A percentile compares a stretch with the other conserved stretches of the same genome.
These are phyloP conservation scores for Egretta garzetta DNA, from an alignment of 2,113 vertebrate genomes.

Conservation along the genomic window DNA sequence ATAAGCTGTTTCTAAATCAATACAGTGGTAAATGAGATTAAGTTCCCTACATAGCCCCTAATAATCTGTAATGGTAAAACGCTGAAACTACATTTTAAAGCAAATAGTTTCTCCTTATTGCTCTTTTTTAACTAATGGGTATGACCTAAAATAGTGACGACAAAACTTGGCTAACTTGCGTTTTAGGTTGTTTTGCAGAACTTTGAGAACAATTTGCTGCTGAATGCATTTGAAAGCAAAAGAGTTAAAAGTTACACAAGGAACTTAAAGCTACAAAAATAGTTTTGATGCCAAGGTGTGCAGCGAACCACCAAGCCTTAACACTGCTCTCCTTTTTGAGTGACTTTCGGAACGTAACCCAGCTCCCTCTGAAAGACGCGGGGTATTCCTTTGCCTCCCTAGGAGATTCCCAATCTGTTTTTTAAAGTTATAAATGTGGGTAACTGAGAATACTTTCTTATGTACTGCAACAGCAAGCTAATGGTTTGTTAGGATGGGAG, in stretches of 20 bases:
- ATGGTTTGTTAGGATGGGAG: neutral
- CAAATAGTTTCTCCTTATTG: neutral
- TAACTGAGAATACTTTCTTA: neutral
- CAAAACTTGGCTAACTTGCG: neutral
- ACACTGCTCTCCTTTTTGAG: rapidly evolving
- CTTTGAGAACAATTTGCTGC: neutral
- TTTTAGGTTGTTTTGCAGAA: neutral
- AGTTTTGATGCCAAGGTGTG: neutral
- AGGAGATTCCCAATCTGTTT: neutral
- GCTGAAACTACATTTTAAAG: neutral
- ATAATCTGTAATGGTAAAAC: neutral
- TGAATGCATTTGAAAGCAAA: neutral
- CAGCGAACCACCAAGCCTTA: neutral
- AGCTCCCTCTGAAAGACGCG: rapidly evolving
- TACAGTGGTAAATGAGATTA: neutral
- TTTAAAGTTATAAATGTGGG: neutral
- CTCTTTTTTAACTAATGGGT: neutral
- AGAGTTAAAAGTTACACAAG: neutral
- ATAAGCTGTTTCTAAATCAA: neutral
- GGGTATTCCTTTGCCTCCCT: neutral
- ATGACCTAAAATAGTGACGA: neutral
- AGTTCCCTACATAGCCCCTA: neutral
- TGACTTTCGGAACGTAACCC: neutral
- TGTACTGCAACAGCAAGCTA: neutral
- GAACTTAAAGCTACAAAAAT: neutral